Evolutionary conservation across 2,113 vertebrate species (phyloP).

Genomic region (Picathartes gymnocephalus): DNA sequence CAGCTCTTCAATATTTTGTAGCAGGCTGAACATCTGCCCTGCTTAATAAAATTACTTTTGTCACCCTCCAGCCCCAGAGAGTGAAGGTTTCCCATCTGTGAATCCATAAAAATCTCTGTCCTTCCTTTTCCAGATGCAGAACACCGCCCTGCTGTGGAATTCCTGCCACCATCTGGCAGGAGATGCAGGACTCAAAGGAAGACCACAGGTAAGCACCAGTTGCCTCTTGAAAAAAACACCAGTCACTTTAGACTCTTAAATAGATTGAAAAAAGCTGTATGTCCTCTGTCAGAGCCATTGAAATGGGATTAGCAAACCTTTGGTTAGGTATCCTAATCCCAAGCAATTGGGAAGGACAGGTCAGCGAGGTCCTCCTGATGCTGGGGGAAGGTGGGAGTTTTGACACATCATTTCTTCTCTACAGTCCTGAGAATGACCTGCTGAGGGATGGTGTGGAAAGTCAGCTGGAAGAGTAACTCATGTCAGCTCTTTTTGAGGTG

Average conservation of each 20-base stretch:
- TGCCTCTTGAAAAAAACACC: background rate
- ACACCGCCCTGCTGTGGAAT: constrained; percentile 43
- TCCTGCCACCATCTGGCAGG: constrained; percentile 44
- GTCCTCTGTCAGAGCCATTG: background rate
- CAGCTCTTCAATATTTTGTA: background rate
- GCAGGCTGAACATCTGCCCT: background rate
- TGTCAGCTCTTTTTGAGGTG: background rate
- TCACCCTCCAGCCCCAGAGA: background rate
- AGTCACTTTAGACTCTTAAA: background rate
- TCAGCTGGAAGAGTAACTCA: background rate
- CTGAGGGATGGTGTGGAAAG: background rate
- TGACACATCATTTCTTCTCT: background rate
- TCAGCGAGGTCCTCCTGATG: background rate
- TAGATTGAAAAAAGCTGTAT: background rate
- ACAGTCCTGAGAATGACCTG: background rate
- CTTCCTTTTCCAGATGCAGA: constrained; percentile 47
- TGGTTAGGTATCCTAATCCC: background rate
- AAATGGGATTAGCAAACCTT: background rate
- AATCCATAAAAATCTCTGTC: background rate
- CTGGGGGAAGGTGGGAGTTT: background rate
- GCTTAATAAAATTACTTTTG: background rate
- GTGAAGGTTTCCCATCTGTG: background rate
- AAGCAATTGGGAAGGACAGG: background rate
- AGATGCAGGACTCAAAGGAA: background rate
- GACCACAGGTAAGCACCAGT: background rate